Evolutionary conservation across 2,888 invertebrate genomes (phyloP), one percentile per base, ranked within the genome.

Genomic region (Polydrusus pterygomalis): DNA sequence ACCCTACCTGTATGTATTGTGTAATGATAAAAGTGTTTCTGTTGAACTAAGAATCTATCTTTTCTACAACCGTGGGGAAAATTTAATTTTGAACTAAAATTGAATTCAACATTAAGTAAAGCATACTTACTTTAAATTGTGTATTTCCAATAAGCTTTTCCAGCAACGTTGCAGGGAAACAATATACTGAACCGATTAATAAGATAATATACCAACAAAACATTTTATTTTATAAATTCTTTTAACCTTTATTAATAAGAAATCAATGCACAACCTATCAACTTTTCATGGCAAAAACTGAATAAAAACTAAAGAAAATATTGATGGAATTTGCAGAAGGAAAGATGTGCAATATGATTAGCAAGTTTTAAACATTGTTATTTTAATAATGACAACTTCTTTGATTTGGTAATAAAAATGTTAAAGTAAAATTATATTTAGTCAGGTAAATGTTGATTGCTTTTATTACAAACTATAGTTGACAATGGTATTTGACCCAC

Each of bases 81-180:
- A n/a, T n/a, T n/a, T n/a, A n/a, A n/a, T n/a, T n/a, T n/a, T n/a
- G n/a, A n/a, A n/a, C n/a, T n/a, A n/a, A n/a, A n/a, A n/a, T n/a
- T n/a, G n/a, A n/a, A n/a, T n/a, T n/a, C n/a, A n/a, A n/a, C n/a
- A n/a, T n/a, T n/a, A n/a, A n/a, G 25, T 25, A 34, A 43, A 40
- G 8, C 2, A 18, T 40, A 18, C 77, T 79, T 80, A 81, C 82
- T 74, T 82, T 81, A 65, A 80, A 79, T 34, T 62, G 70, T 74
- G 78, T 62, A 69, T 71, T 80, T 72, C 81, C 82, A 13, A 80
- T 77, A 15, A 81, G 72, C 70, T 70, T 77, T 56, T 70, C 63
- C 10, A 82, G 40, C 47, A 79, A 75, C 15, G 77, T 79, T 8
- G 78, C 38, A 38, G 83, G 83, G 72, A 79, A 70, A 18, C 75